Evolutionary conservation across 2,113 vertebrate genomes (phyloP), one percentile per base, ranked within the genome.

Genomic region (Caretta caretta): DNA sequence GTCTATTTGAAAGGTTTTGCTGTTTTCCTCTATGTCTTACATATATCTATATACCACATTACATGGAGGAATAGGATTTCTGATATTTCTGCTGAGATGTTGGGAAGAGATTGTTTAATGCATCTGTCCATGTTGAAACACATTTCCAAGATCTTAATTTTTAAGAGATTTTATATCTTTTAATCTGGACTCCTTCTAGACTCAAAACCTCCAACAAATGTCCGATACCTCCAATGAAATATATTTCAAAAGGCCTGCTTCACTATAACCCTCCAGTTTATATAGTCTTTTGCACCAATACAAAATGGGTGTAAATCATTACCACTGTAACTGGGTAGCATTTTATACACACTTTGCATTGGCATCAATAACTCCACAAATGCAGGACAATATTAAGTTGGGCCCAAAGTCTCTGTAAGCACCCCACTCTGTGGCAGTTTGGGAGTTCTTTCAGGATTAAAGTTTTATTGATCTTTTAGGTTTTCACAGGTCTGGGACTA

Each of bases 1-100:
- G 86, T 79, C 81, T 84, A 53, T 29, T 10, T 83, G 96, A 93
- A 97, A 86, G 51, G 50, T 92, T 95, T 85, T 81, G 87, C 90
- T 95, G 81, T 82, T 93, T 59, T 69, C 54, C 87, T 72, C 82
- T 88, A 69, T 24, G 84, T 83, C 11, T 90, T 92, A 93, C 91
- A 51, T 0, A 1, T 75, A 97, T 97, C 95, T 86, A 1, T 1
- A 10, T 89, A 88, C 87, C 86, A 56, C 59, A 94, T 84, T 96
- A 83, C 94, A 96, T 54, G 81, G 93, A 92, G 86, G n/a, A 96
- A 95, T 0, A 89, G 92, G 87, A 97, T 96, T 96, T 90, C 92
- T 95, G 92, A 94, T 97, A 96, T 90, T 97, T 96, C 96, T 95
- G 91, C 90, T 92, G 93, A 96, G 90, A 92, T 76, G 90, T 93